Percentiles rank a stretch among this genome's conserved stretches.
Conservation (phyloP, 2,888 invertebrate species). For the Lepidonotus clava region DNA sequence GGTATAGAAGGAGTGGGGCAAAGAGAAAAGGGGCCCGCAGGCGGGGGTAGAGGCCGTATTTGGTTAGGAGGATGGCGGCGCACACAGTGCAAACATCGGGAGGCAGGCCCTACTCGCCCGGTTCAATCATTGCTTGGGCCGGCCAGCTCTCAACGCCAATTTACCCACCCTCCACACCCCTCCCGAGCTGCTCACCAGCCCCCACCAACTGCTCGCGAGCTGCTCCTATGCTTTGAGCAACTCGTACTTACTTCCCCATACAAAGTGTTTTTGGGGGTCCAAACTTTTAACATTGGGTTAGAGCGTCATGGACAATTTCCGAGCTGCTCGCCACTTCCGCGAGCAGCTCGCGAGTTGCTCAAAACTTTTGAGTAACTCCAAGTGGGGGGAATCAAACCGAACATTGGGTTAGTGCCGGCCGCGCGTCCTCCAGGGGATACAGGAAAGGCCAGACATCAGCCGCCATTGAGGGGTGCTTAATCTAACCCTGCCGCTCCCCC, state of each 20-base stretch:
- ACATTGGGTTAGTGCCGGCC: constrained; percentile 22
- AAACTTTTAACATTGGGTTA: no score
- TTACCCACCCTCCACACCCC: not conserved
- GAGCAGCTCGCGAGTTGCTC: no score
- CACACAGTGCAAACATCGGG: not conserved
- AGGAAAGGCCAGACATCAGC: not conserved
- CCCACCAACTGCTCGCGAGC: no score
- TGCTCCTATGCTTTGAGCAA: no score
- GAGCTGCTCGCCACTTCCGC: no score
- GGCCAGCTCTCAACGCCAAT: constrained; percentile 18
- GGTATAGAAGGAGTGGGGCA: not conserved
- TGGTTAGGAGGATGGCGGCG: not conserved
- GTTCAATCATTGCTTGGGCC: not conserved
- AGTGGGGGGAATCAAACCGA: no score
- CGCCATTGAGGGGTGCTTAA: not conserved
- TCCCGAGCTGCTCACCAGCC: no score
- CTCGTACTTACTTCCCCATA: no score
- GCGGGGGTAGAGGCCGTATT: not conserved
- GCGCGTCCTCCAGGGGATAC: not conserved
- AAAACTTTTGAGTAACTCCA: no score
- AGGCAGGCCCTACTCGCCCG: not conserved
- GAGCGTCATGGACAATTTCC: no score
- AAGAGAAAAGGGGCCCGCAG: not conserved
- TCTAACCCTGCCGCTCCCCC: no score
- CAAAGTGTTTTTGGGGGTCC: no score